A percentile compares a stretch with the other conserved stretches of the same genome.
These are phyloP conservation scores for Lepus europaeus DNA, from an alignment of 2,113 vertebrate genomes.

Conservation along the genomic window DNA sequence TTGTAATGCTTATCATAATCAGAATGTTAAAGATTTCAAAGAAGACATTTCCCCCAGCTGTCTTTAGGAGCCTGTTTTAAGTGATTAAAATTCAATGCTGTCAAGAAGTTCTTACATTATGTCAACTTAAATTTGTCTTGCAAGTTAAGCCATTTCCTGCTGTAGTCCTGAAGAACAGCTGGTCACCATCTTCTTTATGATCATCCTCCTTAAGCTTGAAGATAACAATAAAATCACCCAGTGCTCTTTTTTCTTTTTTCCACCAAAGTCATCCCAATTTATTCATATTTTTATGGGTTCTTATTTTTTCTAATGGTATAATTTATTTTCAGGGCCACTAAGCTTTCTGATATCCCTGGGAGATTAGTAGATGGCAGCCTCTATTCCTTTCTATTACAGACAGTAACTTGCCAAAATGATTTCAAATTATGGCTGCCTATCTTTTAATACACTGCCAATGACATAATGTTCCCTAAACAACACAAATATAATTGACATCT, in stretches of 20 bases:
- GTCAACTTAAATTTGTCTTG: slow-evolving; percentile 84
- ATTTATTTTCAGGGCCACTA: slow-evolving; percentile 71
- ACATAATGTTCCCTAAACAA: slow-evolving; percentile 84
- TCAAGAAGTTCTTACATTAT: slow-evolving; percentile 83
- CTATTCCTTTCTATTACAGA: slow-evolving; percentile 67
- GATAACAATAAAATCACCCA: slow-evolving; percentile 64
- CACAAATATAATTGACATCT: slow-evolving; percentile 84
- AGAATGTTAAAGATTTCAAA: slow-evolving; percentile 76
- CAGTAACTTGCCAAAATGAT: slow-evolving; percentile 76
- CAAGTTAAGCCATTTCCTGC: slow-evolving; percentile 81
- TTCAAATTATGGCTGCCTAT: slow-evolving; percentile 82
- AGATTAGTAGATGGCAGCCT: slow-evolving; percentile 71
- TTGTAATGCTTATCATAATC: slow-evolving; percentile 73
- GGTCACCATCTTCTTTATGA: slow-evolving; percentile 72
- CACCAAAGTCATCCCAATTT: slow-evolving; percentile 55
- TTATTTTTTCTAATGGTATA: slow-evolving; percentile 67
- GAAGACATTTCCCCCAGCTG: slow-evolving; percentile 77
- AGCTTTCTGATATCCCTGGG: slow-evolving; percentile 61
- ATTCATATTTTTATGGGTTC: slow-evolving; percentile 62
- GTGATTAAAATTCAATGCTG: slow-evolving; percentile 83
- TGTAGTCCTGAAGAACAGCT: slow-evolving; percentile 70
- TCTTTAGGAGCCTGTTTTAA: slow-evolving; percentile 79
- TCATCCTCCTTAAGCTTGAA: slow-evolving; percentile 43
- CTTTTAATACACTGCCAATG: slow-evolving; percentile 83
- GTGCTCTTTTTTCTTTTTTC: background rate